Percentiles rank a stretch among this genome's conserved stretches.
phyloP scores from a whole-genome alignment of 1,140 invertebrate genomes.

The Oncopeltus fasciatus region DNA sequence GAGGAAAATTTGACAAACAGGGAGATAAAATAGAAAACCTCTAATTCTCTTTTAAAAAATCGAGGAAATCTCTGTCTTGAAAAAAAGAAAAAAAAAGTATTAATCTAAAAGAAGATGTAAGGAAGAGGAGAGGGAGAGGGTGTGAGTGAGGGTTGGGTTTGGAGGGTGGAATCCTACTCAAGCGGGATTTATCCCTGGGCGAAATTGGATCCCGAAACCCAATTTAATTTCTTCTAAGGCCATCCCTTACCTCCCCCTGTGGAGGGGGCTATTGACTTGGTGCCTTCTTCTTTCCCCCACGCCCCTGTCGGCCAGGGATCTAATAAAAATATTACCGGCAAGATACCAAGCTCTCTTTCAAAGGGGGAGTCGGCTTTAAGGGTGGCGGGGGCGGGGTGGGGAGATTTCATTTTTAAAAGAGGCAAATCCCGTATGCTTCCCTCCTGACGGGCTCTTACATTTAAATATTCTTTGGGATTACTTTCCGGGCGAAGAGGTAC shows the following conservation, averaged over 20 bases:
- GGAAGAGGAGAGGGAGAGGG: not conserved
- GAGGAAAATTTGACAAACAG: too few relatives aligned
- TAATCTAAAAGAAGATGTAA: not conserved
- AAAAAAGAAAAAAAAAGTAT: not conserved
- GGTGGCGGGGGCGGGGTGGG: not conserved
- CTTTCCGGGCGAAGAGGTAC: not conserved
- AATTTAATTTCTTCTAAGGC: slow-evolving; percentile 5
- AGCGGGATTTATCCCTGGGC: not conserved
- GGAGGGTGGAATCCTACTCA: not conserved
- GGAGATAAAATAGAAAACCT: too few relatives aligned
- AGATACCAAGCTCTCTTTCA: not conserved
- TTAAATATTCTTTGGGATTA: not conserved
- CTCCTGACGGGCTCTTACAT: not conserved
- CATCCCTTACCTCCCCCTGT: not conserved
- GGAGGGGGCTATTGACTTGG: not conserved
- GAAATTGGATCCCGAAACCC: slow-evolving; percentile 3
- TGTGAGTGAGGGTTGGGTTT: not conserved
- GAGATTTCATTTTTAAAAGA: not conserved
- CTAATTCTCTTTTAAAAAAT: too few relatives aligned
- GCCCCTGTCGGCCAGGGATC: not conserved
- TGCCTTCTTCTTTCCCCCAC: not conserved
- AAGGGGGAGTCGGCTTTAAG: not conserved
- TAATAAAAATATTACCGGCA: slow-evolving; percentile 6
- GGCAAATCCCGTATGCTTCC: not conserved
- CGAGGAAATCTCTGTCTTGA: not conserved